A percentile compares a stretch with the other conserved stretches of the same genome.
Conservation (phyloP, 2,113 vertebrate species). For the Noturus placidus region DNA sequence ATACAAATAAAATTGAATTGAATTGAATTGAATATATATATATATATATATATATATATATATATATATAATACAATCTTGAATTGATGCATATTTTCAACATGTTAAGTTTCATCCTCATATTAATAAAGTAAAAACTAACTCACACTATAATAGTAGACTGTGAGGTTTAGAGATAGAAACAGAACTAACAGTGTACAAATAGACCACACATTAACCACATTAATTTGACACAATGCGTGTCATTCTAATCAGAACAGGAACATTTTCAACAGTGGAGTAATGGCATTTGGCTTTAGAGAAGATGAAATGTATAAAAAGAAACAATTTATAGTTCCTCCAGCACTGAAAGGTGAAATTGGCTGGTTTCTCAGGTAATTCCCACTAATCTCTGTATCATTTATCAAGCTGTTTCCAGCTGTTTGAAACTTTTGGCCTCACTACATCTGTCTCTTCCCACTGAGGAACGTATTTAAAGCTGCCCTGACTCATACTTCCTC, state of each 20-base stretch:
- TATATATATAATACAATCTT: background rate
- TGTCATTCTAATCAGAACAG: background rate
- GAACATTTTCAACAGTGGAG: background rate
- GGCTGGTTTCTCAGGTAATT: slow-evolving; percentile 37
- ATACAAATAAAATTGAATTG: too few relatives aligned
- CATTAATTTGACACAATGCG: too few relatives aligned
- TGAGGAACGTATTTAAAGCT: slow-evolving; percentile 9
- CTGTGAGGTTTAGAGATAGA: background rate
- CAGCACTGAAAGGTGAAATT: background rate
- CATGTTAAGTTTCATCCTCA: too few relatives aligned
- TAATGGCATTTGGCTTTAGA: background rate
- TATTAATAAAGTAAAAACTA: too few relatives aligned
- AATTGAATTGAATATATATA: too few relatives aligned
- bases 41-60: too few relatives aligned
- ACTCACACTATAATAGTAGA: background rate
- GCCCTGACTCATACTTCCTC: background rate
- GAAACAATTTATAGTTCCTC: background rate
- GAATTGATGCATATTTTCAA: too few relatives aligned
- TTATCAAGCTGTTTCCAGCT: too few relatives aligned
- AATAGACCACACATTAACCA: background rate
- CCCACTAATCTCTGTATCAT: background rate
- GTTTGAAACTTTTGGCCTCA: too few relatives aligned
- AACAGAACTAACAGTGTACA: background rate
- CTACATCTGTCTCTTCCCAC: background rate
- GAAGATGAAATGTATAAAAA: background rate